These are phyloP conservation scores for Tethya wilhelma DNA, from an alignment of 37 sponge, comb jelly and placozoan genomes.

Conservation along the genomic window DNA sequence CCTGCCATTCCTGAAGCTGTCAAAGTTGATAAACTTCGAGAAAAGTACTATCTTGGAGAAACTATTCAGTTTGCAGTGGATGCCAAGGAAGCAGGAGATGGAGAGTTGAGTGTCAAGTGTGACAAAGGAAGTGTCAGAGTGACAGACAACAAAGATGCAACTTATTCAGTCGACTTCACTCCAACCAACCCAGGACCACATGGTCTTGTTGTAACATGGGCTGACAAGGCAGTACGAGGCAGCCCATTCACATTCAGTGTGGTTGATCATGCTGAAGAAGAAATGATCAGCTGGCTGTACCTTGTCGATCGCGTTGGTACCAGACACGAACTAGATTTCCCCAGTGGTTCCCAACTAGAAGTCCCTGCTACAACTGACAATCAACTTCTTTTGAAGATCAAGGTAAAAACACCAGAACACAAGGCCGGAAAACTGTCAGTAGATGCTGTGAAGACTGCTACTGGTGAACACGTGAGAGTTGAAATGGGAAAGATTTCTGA, in stretches of 20 bases:
- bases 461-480: not conserved
- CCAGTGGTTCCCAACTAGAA: not conserved
- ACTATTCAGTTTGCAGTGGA: conserved; percentile 51
- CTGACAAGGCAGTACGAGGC: conserved; percentile 52
- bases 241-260: conserved; percentile 60
- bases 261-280: conserved; percentile 17
- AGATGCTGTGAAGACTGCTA: conserved; percentile 1
- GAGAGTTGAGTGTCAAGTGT: conserved; percentile 24
- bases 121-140: not conserved
- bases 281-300: conserved; percentile 28
- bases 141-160: conserved; percentile 47
- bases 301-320: not conserved
- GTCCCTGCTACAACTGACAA: conserved; percentile 7
- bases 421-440: conserved; percentile 4
- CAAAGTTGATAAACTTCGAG: conserved; percentile 12
- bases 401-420: conserved; percentile 11
- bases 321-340: not conserved
- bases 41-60: conserved; percentile 29
- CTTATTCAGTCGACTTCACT: conserved; percentile 12
- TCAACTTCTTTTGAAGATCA: conserved; percentile 4
- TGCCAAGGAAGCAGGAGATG: conserved; percentile 55
- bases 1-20: conserved; percentile 59
- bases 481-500: not conserved
- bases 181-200: conserved; percentile 20
- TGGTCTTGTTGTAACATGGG: conserved; percentile 29